Base-by-base conservation (phyloP, 2,113 vertebrate species). In the Spermophilus dauricus region DNA sequence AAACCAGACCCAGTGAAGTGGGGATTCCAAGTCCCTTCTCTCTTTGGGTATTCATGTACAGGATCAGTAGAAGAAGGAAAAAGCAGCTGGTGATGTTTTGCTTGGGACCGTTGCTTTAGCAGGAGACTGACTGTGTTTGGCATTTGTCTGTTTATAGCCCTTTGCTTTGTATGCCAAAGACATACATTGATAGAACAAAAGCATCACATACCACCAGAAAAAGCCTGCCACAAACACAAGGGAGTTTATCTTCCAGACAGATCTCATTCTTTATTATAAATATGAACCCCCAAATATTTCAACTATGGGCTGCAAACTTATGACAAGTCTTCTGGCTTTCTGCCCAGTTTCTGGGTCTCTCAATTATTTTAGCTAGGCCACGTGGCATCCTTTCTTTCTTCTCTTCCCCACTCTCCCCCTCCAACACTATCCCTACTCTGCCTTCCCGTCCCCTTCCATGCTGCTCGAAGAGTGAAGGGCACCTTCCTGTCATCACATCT, bases 261-360 rank as follows among this genome's bases (percentile, higher is more conserved):
- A 95, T 78, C n/a, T 78, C 70, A 45, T 91, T 95, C 91, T 85
- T 94, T 65, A 70, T 86, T 76, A 83, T 39, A 78, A 67, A 95
- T 37, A 82, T 81, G 87, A 73, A 77, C 81, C 75, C 51, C 78
- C n/a, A 86, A 91, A 72, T 97, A 92, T 86, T 97, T 97, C 77
- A 91, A 73, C 53, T 72, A 37, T 65, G 77, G 87, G 72, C 72
- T 77, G 80, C n/a, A 78, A 96, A 95, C 51, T 37, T 86, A 18
- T 83, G 82, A 95, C 87, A 95, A 13, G 86, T 32, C 76, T 73
- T 78, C 84, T 96, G 95, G 92, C 96, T 95, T 85, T 76, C 87
- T 77, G 92, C 90, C 95, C 45, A 26, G 72, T 37, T 65, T 70
- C 56, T 80, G 39, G 20, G n/a, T 7, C 65, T 61, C 76, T 67